Conservation (phyloP, 92 coral and sea anemone species). For the Metridium senile region DNA sequence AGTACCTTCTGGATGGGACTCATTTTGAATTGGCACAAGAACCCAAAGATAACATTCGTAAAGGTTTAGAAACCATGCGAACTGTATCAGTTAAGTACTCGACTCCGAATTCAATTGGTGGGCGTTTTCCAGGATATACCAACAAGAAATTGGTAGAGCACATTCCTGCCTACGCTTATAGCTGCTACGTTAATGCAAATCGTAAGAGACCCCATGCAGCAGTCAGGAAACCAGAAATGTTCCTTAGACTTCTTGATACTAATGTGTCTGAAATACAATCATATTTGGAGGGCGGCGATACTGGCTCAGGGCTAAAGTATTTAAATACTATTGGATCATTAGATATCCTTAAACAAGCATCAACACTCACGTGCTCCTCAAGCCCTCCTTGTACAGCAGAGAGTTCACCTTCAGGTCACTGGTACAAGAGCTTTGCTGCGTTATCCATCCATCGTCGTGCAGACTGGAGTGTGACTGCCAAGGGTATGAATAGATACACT, state of each 20-base stretch:
- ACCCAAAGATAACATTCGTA: constrained; percentile 40
- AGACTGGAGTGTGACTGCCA: constrained; percentile 70
- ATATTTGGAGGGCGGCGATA: constrained; percentile 24
- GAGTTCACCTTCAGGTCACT: constrained; percentile 71
- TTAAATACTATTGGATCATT: constrained; percentile 53
- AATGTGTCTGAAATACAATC: background rate
- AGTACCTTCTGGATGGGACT: constrained; percentile 61
- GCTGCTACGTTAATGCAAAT: constrained; percentile 16
- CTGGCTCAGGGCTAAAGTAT: constrained; percentile 25
- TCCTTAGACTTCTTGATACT: constrained; percentile 39
- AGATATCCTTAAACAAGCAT: constrained; percentile 34
- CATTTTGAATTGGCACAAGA: constrained; percentile 28
- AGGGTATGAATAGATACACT: constrained; percentile 69
- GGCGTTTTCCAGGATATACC: constrained; percentile 67
- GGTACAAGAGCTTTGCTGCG: constrained; percentile 81
- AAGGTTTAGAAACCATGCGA: constrained; percentile 34
- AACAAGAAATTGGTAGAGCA: constrained; percentile 19
- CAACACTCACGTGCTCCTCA: background rate
- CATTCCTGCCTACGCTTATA: constrained; percentile 65
- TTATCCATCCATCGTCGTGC: constrained; percentile 70
- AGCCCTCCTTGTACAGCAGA: constrained; percentile 34
- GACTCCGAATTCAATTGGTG: constrained; percentile 54
- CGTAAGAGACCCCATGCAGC: background rate
- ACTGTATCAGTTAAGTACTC: constrained; percentile 49
- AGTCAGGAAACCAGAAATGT: constrained; percentile 31